phyloP scores from a whole-genome alignment of 2,797 vertebrate species.

The Otus scops region DNA sequence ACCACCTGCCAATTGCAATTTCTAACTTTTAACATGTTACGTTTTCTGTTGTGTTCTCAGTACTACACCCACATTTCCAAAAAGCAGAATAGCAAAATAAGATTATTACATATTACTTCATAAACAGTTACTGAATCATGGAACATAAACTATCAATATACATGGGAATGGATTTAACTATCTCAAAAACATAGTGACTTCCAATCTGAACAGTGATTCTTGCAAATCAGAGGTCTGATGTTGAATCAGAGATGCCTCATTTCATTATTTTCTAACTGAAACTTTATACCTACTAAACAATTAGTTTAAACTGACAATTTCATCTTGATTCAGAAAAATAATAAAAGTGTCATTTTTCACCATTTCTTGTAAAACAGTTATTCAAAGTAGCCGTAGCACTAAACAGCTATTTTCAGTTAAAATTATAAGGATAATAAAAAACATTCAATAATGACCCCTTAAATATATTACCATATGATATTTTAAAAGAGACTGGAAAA shows the following conservation, averaged over 20 bases:
- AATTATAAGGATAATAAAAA: background rate
- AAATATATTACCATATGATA: background rate
- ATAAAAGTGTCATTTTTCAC: background rate
- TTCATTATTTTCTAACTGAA: background rate
- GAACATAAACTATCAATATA: background rate
- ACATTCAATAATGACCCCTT: rapidly evolving
- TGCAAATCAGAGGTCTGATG: background rate
- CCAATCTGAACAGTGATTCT: background rate
- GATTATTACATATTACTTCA: background rate
- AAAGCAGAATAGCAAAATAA: background rate
- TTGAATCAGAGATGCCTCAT: background rate
- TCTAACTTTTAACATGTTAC: background rate
- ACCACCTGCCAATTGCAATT: background rate
- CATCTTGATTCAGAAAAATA: background rate
- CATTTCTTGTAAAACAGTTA: background rate
- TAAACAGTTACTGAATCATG: background rate
- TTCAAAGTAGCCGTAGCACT: background rate
- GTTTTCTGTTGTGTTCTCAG: background rate
- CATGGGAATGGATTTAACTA: background rate
- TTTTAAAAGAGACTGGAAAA: background rate
- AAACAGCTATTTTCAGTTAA: background rate
- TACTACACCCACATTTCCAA: background rate
- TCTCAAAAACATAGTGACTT: background rate
- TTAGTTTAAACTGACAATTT: background rate
- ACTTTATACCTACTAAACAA: background rate